A percentile compares a stretch with the other conserved stretches of the same genome.
Evolutionary conservation across 2,888 invertebrate genomes (phyloP).

Genomic region (Zhengitettix transpicula): DNA sequence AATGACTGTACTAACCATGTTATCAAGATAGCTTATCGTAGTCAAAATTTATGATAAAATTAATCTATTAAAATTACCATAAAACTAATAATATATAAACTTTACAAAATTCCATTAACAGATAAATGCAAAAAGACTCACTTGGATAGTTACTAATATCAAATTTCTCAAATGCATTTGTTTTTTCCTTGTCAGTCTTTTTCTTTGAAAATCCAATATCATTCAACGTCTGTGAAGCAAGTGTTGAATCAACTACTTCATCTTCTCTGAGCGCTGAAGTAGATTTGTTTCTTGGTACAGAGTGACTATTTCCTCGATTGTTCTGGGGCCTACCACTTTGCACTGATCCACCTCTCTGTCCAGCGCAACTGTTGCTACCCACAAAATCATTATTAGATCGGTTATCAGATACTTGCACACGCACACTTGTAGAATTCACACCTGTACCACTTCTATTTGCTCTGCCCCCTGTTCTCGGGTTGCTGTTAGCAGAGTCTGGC

Average conservation of each 20-base stretch:
- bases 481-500: slow-evolving; percentile 9
- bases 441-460: slow-evolving; percentile 3
- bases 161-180: slow-evolving; percentile 33
- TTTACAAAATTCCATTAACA: too few species aligned
- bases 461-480: slow-evolving; percentile 9
- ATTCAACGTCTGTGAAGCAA: slow-evolving; percentile 33
- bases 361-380: too few species aligned
- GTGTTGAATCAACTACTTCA: slow-evolving; percentile 34
- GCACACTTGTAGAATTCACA: slow-evolving; percentile 11
- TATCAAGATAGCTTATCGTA: too few species aligned
- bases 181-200: slow-evolving; percentile 23
- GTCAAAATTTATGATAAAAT: too few species aligned
- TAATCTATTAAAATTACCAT: too few species aligned
- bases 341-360: slow-evolving; percentile 3
- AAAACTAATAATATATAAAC: too few species aligned
- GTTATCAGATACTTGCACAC: background rate
- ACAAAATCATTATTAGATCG: slow-evolving; percentile 2
- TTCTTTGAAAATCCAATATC: slow-evolving; percentile 24
- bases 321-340: background rate
- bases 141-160: slow-evolving; percentile 37
- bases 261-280: slow-evolving; percentile 31
- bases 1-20: too few species aligned
- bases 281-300: slow-evolving; percentile 9
- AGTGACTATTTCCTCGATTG: slow-evolving; percentile 8
- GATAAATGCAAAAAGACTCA: slow-evolving; percentile 18